phyloP scores from a whole-genome alignment of 2,113 vertebrate genomes.

The Microtus pennsylvanicus region DNA sequence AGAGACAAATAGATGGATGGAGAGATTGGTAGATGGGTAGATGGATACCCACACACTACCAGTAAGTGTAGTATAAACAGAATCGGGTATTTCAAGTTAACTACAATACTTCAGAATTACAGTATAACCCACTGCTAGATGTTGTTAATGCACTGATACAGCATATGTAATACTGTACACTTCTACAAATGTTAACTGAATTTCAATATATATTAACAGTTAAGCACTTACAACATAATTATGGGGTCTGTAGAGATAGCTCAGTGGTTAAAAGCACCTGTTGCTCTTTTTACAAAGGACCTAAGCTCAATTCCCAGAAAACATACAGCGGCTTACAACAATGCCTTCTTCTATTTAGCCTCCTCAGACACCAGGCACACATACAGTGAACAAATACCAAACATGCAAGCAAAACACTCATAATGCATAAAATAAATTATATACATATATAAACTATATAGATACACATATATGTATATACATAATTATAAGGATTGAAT shows the following conservation, averaged over 20 bases:
- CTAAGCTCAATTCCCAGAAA: not conserved
- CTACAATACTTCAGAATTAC: not conserved
- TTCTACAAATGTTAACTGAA: conserved; percentile 42
- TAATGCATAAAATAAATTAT: not conserved
- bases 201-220: conserved; percentile 45
- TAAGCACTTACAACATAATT: conserved; percentile 46
- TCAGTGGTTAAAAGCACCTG: not conserved
- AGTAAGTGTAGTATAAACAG: conserved; percentile 25
- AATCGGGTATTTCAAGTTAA: not conserved
- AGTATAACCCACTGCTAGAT: not conserved
- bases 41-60: not conserved
- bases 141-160: not conserved
- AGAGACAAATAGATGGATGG: not conserved
- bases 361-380: not conserved
- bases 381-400: not conserved
- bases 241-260: not conserved
- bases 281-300: not conserved
- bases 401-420: not conserved
- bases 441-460: not conserved
- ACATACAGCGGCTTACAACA: not conserved
- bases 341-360: not conserved
- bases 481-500: not conserved
- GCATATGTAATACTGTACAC: not conserved
- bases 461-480: not conserved
- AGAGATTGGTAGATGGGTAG: not conserved